A percentile compares a stretch with the other conserved stretches of the same genome.
Conservation (phyloP, 2,113 vertebrate genomes). For the Dicaeum eximium region DNA sequence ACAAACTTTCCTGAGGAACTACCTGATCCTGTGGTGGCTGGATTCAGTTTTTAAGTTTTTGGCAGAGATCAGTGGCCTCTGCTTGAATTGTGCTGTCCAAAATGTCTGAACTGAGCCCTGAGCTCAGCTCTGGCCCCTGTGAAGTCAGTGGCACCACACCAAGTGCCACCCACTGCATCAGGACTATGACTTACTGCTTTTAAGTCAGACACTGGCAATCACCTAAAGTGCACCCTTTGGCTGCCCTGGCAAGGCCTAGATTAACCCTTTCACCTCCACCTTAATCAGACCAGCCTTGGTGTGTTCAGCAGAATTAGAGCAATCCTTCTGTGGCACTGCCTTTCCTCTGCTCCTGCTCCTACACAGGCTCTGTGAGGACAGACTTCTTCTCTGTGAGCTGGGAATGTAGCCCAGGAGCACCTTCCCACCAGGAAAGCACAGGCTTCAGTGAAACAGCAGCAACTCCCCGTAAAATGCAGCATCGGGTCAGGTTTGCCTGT, state of each 20-base stretch:
- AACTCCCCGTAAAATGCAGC: background rate
- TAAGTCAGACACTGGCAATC: background rate
- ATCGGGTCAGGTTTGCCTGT: background rate
- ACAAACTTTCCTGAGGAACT: background rate
- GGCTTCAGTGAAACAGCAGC: background rate
- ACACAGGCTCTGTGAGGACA: background rate
- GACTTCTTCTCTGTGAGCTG: background rate
- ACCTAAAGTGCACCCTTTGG: background rate
- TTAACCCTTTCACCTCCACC: background rate
- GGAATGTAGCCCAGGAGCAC: background rate
- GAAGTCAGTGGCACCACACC: background rate
- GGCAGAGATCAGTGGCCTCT: background rate
- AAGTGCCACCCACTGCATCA: background rate
- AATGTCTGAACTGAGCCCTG: background rate
- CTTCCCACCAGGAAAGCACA: background rate
- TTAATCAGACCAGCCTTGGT: background rate
- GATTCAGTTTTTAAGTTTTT: background rate
- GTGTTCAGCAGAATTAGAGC: background rate
- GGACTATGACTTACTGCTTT: background rate
- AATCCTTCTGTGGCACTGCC: background rate
- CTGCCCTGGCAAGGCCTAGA: background rate
- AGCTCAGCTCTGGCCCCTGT: background rate
- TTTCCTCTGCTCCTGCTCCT: background rate
- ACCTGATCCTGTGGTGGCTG: background rate
- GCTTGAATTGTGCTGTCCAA: background rate